These are phyloP conservation scores for Lasioglossum vierecki DNA, from an alignment of 2,888 invertebrate genomes.

Conservation along the genomic window DNA sequence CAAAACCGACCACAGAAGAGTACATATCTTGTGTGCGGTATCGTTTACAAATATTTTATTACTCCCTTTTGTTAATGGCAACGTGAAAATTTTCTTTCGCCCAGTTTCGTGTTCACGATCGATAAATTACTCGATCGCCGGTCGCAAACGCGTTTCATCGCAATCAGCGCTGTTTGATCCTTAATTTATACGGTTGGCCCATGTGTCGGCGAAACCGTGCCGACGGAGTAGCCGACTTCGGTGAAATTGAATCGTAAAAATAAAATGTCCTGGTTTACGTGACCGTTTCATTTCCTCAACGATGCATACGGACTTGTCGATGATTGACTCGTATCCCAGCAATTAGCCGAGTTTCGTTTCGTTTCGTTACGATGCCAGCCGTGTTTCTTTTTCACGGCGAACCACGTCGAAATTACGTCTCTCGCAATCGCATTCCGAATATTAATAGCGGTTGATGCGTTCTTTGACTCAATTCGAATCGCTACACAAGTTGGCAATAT, in stretches of 20 bases:
- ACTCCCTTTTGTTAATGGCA: background rate
- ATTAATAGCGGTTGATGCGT: background rate
- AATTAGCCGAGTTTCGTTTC: conserved; percentile 53
- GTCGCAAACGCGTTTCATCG: conserved; percentile 38
- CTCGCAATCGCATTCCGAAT: conserved; percentile 3
- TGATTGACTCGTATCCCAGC: conserved; percentile 58
- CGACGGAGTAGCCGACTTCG: conserved; percentile 21
- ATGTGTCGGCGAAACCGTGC: background rate
- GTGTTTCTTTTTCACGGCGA: background rate
- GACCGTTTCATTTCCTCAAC: conserved; percentile 6
- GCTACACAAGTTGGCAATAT: background rate
- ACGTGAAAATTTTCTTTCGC: background rate
- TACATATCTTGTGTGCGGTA: background rate
- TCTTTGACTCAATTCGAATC: background rate
- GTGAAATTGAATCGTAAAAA: conserved; percentile 65
- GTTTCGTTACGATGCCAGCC: background rate
- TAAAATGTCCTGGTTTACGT: conserved; percentile 47
- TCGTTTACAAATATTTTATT: background rate
- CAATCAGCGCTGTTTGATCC: conserved; percentile 43
- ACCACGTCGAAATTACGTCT: conserved; percentile 1
- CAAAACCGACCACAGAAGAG: too few species aligned
- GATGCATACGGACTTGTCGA: conserved; percentile 47
- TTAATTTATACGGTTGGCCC: conserved; percentile 41
- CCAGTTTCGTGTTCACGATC: conserved; percentile 48
- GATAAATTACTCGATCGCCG: conserved; percentile 45